A percentile compares a stretch with the other conserved stretches of the same genome.
These are phyloP conservation scores for Nyctereutes procyonoides DNA, from an alignment of 2,113 vertebrate species.

Conservation along the genomic window DNA sequence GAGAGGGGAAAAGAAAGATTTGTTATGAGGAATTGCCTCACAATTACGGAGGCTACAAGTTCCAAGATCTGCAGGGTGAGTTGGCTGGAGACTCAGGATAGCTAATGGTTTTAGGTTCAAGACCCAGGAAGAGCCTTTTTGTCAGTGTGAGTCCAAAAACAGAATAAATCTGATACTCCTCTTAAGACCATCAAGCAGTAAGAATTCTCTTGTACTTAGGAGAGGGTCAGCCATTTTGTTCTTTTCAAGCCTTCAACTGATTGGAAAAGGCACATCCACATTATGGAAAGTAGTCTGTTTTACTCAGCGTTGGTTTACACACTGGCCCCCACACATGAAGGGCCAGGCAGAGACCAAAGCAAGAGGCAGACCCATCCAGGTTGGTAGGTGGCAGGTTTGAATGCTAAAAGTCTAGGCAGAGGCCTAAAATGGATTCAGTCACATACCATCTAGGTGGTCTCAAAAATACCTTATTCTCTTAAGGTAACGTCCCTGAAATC, in stretches of 20 bases:
- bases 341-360: background rate
- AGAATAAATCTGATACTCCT: background rate
- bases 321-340: background rate
- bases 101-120: background rate
- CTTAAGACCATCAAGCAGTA: background rate
- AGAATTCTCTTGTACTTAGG: background rate
- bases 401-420: background rate
- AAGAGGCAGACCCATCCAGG: background rate
- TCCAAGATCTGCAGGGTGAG: background rate
- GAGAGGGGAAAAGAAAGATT: background rate
- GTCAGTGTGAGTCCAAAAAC: background rate
- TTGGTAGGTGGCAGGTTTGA: background rate
- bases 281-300: background rate
- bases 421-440: background rate
- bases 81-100: background rate
- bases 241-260: background rate
- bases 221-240: background rate
- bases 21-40: background rate
- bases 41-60: background rate
- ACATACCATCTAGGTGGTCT: background rate
- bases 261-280: background rate
- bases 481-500: background rate
- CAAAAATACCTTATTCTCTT: background rate
- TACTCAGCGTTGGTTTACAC: background rate
- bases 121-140: background rate